A percentile compares a stretch with the other conserved stretches of the same genome.
These are phyloP conservation scores for Pachypeltis micranthus DNA, from an alignment of 1,140 invertebrate genomes.

Conservation along the genomic window DNA sequence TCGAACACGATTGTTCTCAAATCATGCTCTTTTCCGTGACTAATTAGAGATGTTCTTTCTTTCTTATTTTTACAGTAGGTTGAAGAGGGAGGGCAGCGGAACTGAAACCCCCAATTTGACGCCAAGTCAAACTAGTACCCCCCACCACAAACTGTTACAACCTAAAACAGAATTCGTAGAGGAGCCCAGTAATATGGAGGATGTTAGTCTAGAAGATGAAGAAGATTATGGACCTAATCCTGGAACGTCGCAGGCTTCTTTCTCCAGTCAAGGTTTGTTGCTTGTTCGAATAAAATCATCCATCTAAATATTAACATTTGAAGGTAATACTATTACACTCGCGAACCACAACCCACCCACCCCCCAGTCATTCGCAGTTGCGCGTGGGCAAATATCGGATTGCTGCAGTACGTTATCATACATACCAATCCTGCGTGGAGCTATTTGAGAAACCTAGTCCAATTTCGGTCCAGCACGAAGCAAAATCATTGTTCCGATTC, in stretches of 20 bases:
- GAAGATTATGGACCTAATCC: constrained; percentile 38
- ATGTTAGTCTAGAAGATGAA: constrained; percentile 68
- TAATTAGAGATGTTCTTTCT: constrained; percentile 12
- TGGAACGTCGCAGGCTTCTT: constrained; percentile 27
- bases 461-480: too few species aligned
- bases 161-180: constrained; percentile 65
- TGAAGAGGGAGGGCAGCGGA: constrained; percentile 15
- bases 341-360: too few species aligned
- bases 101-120: constrained; percentile 23
- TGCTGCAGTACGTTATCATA: too few species aligned
- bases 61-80: constrained; percentile 11
- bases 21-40: constrained; percentile 25
- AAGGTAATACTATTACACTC: too few species aligned
- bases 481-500: too few species aligned
- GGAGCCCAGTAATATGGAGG: constrained; percentile 56
- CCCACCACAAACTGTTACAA: constrained; percentile 34
- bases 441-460: too few species aligned
- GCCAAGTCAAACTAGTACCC: constrained; percentile 19
- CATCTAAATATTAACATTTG: too few species aligned
- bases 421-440: too few species aligned
- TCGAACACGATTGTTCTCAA: too few species aligned
- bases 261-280: constrained; percentile 12
- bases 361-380: too few species aligned
- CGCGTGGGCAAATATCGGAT: too few species aligned
- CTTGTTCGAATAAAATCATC: too few species aligned